Conservation (phyloP, 1,140 invertebrate species). For the Bombus sibiricus region DNA sequence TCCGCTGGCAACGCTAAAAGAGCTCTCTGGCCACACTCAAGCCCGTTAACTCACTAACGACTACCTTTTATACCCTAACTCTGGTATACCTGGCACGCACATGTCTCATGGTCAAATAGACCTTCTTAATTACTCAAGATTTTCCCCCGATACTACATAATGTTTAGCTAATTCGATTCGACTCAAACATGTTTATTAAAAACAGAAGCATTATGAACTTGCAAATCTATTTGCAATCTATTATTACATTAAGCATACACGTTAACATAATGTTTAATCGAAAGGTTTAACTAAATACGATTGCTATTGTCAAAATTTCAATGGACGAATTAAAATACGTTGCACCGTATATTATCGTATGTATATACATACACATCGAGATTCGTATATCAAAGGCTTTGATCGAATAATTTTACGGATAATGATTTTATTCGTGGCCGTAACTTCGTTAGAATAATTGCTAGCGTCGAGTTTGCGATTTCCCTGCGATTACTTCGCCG, state of each 20-base stretch:
- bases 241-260: background rate
- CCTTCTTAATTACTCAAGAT: no score
- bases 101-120: no score
- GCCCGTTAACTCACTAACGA: no score
- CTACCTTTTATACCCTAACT: no score
- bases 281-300: background rate
- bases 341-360: background rate
- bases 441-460: background rate
- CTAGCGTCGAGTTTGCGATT: background rate
- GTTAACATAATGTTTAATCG: background rate
- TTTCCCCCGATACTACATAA: no score
- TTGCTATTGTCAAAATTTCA: background rate
- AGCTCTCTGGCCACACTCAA: no score
- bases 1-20: accelerated
- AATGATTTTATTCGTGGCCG: background rate
- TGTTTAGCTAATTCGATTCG: no score
- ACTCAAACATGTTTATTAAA: no score
- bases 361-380: no score
- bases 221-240: background rate
- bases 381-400: background rate
- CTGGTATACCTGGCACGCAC: no score
- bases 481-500: background rate
- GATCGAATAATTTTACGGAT: background rate
- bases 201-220: background rate
- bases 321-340: background rate